These are phyloP conservation scores for Macaria notata DNA, from an alignment of 2,888 invertebrate species.

Conservation along the genomic window DNA sequence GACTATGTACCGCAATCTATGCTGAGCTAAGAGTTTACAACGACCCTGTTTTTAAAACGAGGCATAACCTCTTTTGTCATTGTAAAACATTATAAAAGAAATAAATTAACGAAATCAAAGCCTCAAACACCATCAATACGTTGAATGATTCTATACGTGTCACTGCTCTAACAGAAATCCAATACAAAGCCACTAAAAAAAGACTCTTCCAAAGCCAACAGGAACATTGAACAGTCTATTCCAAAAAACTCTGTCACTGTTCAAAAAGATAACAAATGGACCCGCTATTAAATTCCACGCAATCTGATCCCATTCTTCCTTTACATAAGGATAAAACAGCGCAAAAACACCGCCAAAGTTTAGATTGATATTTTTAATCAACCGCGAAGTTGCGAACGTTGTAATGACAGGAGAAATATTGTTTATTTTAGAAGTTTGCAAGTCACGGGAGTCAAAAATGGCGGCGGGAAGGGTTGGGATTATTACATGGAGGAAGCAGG, in stretches of 20 bases:
- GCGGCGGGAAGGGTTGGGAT: constrained; percentile 11
- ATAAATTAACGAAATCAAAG: too few species aligned
- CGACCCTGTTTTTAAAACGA: too few species aligned
- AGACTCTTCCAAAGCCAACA: background rate
- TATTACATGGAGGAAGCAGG: too few species aligned
- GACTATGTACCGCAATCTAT: too few species aligned
- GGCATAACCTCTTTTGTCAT: too few species aligned
- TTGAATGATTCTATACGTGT: too few species aligned
- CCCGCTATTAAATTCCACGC: constrained; percentile 11
- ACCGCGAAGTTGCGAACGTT: constrained; percentile 47
- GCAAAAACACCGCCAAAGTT: constrained; percentile 28
- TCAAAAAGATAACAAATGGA: constrained; percentile 6
- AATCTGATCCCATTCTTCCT: constrained; percentile 21
- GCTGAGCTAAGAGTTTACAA: too few species aligned
- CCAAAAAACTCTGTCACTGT: too few species aligned
- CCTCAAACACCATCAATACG: too few species aligned
- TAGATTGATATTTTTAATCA: constrained; percentile 62
- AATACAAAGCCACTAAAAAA: background rate
- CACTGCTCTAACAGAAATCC: too few species aligned
- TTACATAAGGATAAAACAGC: constrained; percentile 20
- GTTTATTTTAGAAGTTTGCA: constrained; percentile 51
- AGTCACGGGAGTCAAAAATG: constrained; percentile 15
- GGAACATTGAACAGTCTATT: too few species aligned
- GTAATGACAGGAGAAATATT: constrained; percentile 54
- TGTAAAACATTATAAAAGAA: too few species aligned